Percentiles rank a stretch among this genome's conserved stretches.
Conservation (phyloP, 2,888 invertebrate species). For the Hyppa rectilinea region DNA sequence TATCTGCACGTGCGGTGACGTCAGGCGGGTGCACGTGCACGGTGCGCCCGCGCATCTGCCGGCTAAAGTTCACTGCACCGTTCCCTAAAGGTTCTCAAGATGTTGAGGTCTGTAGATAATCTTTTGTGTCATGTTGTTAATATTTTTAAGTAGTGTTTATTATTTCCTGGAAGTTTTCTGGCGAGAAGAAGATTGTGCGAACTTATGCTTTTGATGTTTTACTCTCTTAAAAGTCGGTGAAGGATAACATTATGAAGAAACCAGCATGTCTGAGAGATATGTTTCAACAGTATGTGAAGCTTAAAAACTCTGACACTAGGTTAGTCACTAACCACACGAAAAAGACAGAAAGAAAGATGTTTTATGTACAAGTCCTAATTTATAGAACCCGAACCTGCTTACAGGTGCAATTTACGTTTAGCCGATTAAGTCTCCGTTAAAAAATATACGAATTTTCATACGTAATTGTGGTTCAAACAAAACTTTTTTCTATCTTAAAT, state of each 20-base stretch:
- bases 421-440: no score
- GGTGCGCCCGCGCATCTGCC: conserved; percentile 74
- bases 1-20: conserved; percentile 71
- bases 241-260: no score
- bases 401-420: neutral
- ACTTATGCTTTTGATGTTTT: neutral
- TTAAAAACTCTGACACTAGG: no score
- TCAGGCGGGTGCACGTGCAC: conserved; percentile 73
- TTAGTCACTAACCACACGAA: no score
- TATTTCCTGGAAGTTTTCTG: neutral
- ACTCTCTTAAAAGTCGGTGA: no score
- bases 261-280: no score
- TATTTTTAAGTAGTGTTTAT: conserved; percentile 48
- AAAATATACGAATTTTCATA: no score
- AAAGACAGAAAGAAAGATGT: no score
- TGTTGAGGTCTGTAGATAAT: conserved; percentile 61
- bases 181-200: neutral
- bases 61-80: conserved; percentile 77
- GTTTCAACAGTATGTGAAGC: no score
- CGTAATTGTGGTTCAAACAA: no score
- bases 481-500: no score
- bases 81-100: conserved; percentile 70
- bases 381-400: no score
- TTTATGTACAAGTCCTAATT: neutral
- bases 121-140: conserved; percentile 46